phyloP scores from a whole-genome alignment of 1,140 invertebrate species.

The Leptopilina clavipes region DNA sequence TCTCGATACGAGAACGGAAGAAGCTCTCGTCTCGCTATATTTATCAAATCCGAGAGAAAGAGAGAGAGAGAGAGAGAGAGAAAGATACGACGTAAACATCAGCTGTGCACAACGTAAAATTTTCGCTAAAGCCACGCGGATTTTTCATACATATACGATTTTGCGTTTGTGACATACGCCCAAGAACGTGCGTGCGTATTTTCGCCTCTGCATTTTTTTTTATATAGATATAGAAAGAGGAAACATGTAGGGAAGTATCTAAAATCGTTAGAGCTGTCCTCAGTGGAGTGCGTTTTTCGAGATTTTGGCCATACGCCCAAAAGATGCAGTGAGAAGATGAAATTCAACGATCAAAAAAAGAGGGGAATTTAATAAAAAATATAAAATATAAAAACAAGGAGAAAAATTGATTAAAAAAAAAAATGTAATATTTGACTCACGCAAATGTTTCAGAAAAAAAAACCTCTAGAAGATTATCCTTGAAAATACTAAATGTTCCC shows the following conservation, averaged over 20 bases:
- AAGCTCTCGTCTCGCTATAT: slow-evolving; percentile 32
- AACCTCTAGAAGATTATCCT: too few species aligned
- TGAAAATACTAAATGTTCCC: slow-evolving; percentile 41
- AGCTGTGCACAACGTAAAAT: slow-evolving; percentile 31
- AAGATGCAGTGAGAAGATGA: slow-evolving; percentile 43
- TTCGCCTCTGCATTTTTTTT: not conserved
- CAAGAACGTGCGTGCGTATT: not conserved
- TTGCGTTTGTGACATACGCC: not conserved
- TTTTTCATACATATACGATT: too few species aligned
- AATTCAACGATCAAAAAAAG: slow-evolving; percentile 28
- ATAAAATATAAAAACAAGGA: slow-evolving; percentile 29
- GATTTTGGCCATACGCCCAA: slow-evolving; percentile 55
- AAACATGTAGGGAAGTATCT: slow-evolving; percentile 58
- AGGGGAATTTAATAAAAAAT: not conserved
- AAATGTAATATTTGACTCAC: too few species aligned
- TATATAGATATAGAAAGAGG: slow-evolving; percentile 48
- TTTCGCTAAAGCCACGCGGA: not conserved
- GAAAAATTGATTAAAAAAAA: slow-evolving; percentile 43
- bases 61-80: too few species aligned
- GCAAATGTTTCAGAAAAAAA: too few species aligned
- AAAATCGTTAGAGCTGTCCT: slow-evolving; percentile 61
- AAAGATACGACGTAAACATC: slow-evolving; percentile 22
- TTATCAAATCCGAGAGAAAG: slow-evolving; percentile 4
- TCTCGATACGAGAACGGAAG: slow-evolving; percentile 2
- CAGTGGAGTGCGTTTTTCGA: slow-evolving; percentile 60